Base-by-base conservation (phyloP, 2,888 invertebrate species). In the Diaprepes abbreviatus region DNA sequence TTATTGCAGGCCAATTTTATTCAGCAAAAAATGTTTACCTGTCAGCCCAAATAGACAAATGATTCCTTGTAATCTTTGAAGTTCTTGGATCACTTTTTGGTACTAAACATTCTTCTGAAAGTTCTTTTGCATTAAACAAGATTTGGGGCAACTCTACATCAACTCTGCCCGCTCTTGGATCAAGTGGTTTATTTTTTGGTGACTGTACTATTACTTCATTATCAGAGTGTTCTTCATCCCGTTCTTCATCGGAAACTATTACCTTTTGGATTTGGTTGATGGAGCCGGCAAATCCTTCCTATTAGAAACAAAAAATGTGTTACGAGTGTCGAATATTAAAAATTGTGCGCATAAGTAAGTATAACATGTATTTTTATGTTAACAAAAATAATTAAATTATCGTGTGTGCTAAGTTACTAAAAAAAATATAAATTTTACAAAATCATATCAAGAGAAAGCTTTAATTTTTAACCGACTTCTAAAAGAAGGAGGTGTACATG, bases 141-240 rank as follows among this genome's bases (percentile, higher is more conserved):
- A 95, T 83, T 74, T 90, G 88, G 0, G 91, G 88, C 73, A 95
- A 87, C 50, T 87, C 85, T 2, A 93, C 93, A 83, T 93, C 87
- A 0, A 94, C 92, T 62, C 88, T 87, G 0, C 95, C 95, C 1
- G 95, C 95, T 50, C 95, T 87, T 0, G 94, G 94, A 86, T 95
- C 95, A 21, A 83, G 73, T 16, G 77, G 75, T 63, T 77, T 78
- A 9, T 72, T 64, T 50, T 16, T 91, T 6, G 73, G 74, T 14
- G 54, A 24, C 43, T 73, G 68, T 19, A 71, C 43, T 66, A 43
- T 7, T 67, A 55, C 71, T 58, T 80, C 81, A 33, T 77, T 77
- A 4, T 75, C 75, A 73, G 72, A 72, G n/a, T 73, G 74, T 24
- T 73, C 52, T 66, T 74, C 55, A 63, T 76, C 72, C 17, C 70